Conservation (phyloP, 2,888 invertebrate species). For the Chloroclysta siterata region DNA sequence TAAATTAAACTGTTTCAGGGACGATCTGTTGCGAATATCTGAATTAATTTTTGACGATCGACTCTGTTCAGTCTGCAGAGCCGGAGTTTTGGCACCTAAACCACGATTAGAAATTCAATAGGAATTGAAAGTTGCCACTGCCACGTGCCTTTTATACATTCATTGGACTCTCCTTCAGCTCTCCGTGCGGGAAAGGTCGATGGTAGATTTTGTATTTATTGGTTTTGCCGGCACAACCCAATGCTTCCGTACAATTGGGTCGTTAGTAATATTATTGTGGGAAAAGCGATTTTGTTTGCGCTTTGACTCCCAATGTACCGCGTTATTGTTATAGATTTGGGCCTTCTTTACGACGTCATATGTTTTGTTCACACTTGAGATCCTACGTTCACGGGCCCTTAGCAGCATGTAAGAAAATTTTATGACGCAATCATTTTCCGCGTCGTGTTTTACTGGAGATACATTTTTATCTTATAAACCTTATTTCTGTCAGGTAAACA, state of each 20-base stretch:
- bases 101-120: conserved; percentile 65
- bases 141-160: conserved; percentile 70
- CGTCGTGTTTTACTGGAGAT: conserved; percentile 50
- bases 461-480: conserved; percentile 51
- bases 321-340: conserved; percentile 79
- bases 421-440: conserved; percentile 63
- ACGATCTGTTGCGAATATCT: conserved; percentile 51
- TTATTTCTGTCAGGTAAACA: conserved; percentile 79
- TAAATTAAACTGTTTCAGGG: conserved; percentile 57
- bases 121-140: conserved; percentile 63
- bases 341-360: conserved; percentile 71
- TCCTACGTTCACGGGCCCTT: conserved; percentile 64
- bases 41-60: conserved; percentile 66
- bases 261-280: conserved; percentile 84
- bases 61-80: conserved; percentile 47
- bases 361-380: conserved; percentile 69
- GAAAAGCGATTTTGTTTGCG: conserved; percentile 81
- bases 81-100: conserved; percentile 64
- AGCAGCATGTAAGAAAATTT: conserved; percentile 61
- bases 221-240: conserved; percentile 76
- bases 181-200: conserved; percentile 67
- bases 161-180: conserved; percentile 58
- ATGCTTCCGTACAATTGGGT: conserved; percentile 81
- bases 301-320: conserved; percentile 79
- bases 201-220: conserved; percentile 80